phyloP scores from a whole-genome alignment of 23 tunicate genomes.

The Styela plicata region DNA sequence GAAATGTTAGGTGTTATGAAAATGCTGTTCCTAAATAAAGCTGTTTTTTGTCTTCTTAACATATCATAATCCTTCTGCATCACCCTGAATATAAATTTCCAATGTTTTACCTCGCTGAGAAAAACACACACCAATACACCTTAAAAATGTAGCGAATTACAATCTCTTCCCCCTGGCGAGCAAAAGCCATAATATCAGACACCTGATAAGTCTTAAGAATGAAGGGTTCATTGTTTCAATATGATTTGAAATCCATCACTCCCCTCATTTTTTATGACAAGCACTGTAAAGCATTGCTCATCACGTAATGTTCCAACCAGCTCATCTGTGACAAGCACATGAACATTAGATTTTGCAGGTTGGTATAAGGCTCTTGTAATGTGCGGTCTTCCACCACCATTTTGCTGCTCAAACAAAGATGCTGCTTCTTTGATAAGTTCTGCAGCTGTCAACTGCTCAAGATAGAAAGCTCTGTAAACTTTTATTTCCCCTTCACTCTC shows the following conservation, averaged over 20 bases:
- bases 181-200: neutral
- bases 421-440: conserved; percentile 57
- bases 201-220: neutral
- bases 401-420: conserved; percentile 46
- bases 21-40: too few species aligned
- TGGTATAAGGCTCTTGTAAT: conserved; percentile 66
- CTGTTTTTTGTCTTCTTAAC: neutral
- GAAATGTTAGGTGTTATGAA: too few species aligned
- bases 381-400: conserved; percentile 12
- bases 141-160: neutral
- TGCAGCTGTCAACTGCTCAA: conserved; percentile 45
- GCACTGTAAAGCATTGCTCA: conserved; percentile 71
- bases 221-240: conserved; percentile 30
- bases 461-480: conserved; percentile 65
- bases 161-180: neutral
- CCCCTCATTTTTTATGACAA: conserved; percentile 56
- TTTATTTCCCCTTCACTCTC: conserved; percentile 20
- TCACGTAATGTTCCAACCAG: conserved; percentile 80
- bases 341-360: conserved; percentile 67
- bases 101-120: neutral
- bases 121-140: neutral
- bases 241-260: conserved; percentile 70
- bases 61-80: neutral
- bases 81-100: neutral
- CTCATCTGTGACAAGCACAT: conserved; percentile 93